Conservation (phyloP, 2,797 vertebrate species). For the Gastrophryne carolinensis region DNA sequence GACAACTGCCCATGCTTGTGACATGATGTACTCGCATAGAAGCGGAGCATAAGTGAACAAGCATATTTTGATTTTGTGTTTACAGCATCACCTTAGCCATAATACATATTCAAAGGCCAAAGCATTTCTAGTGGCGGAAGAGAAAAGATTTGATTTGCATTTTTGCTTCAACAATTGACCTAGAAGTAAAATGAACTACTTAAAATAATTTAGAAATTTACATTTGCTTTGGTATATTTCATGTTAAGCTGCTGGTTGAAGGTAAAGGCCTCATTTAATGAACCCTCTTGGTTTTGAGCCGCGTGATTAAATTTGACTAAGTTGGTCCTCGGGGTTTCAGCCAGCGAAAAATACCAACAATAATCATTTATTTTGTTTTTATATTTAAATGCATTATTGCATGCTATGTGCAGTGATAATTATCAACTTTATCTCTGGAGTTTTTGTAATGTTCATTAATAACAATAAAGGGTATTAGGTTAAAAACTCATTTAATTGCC, state of each 20-base stretch:
- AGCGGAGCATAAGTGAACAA: background rate
- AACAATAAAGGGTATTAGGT: constrained; percentile 98
- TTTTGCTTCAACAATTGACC: constrained; percentile 64
- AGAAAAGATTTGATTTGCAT: constrained; percentile 17
- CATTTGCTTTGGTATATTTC: constrained; percentile 77
- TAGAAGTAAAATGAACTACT: constrained; percentile 67
- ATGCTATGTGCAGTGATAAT: constrained; percentile 93
- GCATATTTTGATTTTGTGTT: constrained; percentile 36
- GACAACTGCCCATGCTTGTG: background rate
- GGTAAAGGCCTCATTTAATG: constrained; percentile 89
- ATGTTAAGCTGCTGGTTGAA: constrained; percentile 72
- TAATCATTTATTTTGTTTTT: constrained; percentile 95
- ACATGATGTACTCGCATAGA: background rate
- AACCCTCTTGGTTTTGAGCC: constrained; percentile 89
- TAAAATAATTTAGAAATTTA: constrained; percentile 76
- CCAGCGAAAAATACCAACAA: constrained; percentile 88
- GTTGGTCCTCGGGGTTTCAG: constrained; percentile 85
- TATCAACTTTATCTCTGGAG: constrained; percentile 91
- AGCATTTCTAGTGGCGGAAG: constrained; percentile 55
- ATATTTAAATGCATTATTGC: constrained; percentile 92
- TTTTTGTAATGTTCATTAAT: constrained; percentile 96
- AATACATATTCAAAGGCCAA: constrained; percentile 40
- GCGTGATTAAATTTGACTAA: constrained; percentile 94
- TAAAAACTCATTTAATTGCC: constrained; percentile 99
- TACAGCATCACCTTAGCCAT: constrained; percentile 4